Evolutionary conservation across 2,888 invertebrate species (phyloP), one percentile per base, ranked within the genome.

Genomic region (Hydriomena furcata): DNA sequence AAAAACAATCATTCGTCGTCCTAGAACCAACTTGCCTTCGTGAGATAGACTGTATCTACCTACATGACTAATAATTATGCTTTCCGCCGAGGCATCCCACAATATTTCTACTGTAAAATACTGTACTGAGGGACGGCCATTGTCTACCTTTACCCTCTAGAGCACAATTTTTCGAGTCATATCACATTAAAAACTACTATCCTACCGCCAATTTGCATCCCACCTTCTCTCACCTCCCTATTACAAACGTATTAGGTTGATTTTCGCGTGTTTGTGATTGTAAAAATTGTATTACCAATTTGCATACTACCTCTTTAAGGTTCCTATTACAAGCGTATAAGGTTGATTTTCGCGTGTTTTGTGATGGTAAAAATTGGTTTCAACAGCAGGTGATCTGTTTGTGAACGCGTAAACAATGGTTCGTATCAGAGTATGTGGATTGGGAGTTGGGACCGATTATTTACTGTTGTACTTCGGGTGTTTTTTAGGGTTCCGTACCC

Each of bases 141-240:
- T 31, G 45, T 45, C 36, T 30, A 30, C 38, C 28, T 34, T 47
- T 35, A 35, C 23, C 35, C 45, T 25, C 35, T 24, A 8, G 10
- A 30, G 41, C 24, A 31, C 36, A 36, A 45, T 45, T 48, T 42
- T 48, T 48, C 47, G 23, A 48, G 17, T 17, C 28, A 41, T 42
- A 48, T 41, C 48, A 34, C 41, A 35, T 3, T 23, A 8, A 20
- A 38, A 31, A 41, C 41, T 31, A 41, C 41, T 13, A 13, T 11
- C 10, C 3, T 11, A 20, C 25, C 4, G 43, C 38, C 28, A 38
- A 23, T 6, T 17, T 31, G 12, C 6, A 45, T 7, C 10, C 4
- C 8, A 1, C 2, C 2, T 5, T 6, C 7, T 8, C 0, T 23
- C n/a, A 30, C 12, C 21, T 24, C 23, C 17, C 11, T 38, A 38